Percentiles rank a stretch among this genome's conserved stretches.
Conservation (phyloP, 2,888 invertebrate species). For the Tridacna gigas region DNA sequence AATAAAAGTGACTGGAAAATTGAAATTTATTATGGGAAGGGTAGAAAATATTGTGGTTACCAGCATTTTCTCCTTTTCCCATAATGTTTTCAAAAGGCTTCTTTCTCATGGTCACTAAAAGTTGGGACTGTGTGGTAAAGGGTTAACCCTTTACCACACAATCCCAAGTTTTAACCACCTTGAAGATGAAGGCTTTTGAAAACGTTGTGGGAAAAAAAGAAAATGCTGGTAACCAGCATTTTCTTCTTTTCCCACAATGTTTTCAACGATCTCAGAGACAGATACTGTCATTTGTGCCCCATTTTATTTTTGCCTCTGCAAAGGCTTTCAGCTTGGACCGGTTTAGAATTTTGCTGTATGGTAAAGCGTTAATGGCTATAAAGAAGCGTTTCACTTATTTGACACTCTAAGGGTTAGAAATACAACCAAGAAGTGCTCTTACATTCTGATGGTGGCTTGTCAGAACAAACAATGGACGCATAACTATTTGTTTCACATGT, state of each 20-base stretch:
- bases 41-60: too few relatives aligned
- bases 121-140: too few relatives aligned
- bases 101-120: too few relatives aligned
- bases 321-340: neutral
- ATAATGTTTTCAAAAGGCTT: too few relatives aligned
- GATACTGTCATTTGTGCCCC: neutral
- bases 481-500: constrained; percentile 59
- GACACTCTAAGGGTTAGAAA: too few relatives aligned
- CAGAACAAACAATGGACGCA: constrained; percentile 78
- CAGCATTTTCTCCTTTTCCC: too few relatives aligned
- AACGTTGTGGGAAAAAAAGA: neutral
- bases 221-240: neutral
- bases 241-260: neutral
- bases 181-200: neutral
- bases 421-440: neutral
- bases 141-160: too few relatives aligned
- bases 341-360: neutral
- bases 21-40: too few relatives aligned
- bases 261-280: neutral
- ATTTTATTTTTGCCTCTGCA: neutral
- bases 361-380: neutral
- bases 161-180: neutral
- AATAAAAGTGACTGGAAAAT: too few relatives aligned
- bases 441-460: constrained; percentile 19
- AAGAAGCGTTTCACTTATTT: too few relatives aligned